A percentile compares a stretch with the other conserved stretches of the same genome.
Evolutionary conservation across 2,797 vertebrate genomes (phyloP).

Genomic region (Phaenicophaeus curvirostris): DNA sequence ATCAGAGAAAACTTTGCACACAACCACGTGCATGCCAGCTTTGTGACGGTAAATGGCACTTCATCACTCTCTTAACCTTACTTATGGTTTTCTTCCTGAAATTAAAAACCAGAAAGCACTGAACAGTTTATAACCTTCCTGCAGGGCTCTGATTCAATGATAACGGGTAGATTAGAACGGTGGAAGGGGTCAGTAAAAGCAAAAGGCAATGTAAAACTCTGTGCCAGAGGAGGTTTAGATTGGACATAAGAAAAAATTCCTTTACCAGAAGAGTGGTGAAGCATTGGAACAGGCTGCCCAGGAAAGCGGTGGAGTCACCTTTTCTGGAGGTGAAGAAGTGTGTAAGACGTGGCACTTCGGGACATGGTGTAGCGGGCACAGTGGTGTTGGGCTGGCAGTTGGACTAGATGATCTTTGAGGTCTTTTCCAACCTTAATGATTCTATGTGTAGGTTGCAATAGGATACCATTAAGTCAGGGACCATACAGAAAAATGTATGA

Average conservation of each 20-base stretch:
- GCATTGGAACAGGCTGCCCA: too few relatives aligned
- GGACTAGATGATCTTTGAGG: too few relatives aligned
- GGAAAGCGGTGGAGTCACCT: too few relatives aligned
- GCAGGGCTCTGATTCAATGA: rapidly evolving
- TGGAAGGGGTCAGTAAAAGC: neutral
- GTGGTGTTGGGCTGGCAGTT: too few relatives aligned
- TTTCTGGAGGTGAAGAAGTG: too few relatives aligned
- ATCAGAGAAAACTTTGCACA: neutral
- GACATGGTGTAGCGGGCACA: too few relatives aligned
- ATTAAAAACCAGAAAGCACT: neutral
- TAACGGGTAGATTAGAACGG: neutral
- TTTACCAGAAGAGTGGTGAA: too few relatives aligned
- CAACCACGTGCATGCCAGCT: neutral
- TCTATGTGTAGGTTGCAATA: neutral
- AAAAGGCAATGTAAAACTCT: neutral
- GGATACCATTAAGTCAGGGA: neutral
- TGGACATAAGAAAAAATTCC: too few relatives aligned
- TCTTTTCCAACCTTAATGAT: too few relatives aligned
- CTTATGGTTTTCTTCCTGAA: neutral
- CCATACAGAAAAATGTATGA: neutral
- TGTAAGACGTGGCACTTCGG: too few relatives aligned
- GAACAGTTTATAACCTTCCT: neutral
- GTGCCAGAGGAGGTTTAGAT: too few relatives aligned
- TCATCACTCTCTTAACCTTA: neutral
- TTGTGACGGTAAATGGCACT: neutral